A percentile compares a stretch with the other conserved stretches of the same genome.
phyloP scores from a whole-genome alignment of 1,140 invertebrate genomes.

The Anastrepha ludens region DNA sequence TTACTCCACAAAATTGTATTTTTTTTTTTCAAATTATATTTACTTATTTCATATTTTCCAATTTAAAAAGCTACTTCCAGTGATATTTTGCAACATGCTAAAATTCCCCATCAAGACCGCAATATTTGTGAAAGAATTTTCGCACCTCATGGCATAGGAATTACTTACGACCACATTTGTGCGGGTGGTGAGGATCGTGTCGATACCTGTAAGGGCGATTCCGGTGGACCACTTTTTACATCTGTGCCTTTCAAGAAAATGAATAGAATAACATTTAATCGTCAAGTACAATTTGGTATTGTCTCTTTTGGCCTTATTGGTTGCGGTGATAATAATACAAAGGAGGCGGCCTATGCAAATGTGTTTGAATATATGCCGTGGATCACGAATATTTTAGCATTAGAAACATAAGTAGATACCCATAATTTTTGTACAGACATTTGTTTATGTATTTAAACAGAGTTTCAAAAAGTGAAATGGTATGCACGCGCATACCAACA shows the following conservation, averaged over 20 bases:
- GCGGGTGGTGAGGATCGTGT: slow-evolving; percentile 78
- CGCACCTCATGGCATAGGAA: not conserved
- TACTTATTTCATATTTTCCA: not conserved
- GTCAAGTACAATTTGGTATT: slow-evolving; percentile 67
- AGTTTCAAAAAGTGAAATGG: too few relatives aligned
- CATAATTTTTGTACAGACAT: not conserved
- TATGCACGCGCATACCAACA: too few relatives aligned
- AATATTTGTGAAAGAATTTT: slow-evolving; percentile 3
- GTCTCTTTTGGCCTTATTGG: slow-evolving; percentile 62
- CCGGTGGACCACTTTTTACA: slow-evolving; percentile 81
- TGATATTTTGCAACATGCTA: not conserved
- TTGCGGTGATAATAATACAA: slow-evolving; percentile 59
- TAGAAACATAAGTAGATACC: not conserved
- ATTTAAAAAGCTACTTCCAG: not conserved
- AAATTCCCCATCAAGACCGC: not conserved
- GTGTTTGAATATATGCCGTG: slow-evolving; percentile 68
- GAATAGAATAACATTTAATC: not conserved
- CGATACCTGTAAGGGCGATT: slow-evolving; percentile 84
- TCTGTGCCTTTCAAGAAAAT: slow-evolving; percentile 58
- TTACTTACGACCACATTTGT: slow-evolving; percentile 78
- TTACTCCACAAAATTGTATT: not conserved
- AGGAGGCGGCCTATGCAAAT: slow-evolving; percentile 68
- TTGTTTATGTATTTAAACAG: not conserved
- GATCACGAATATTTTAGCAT: slow-evolving; percentile 66
- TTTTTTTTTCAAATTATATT: not conserved